phyloP scores from a whole-genome alignment of 2,797 vertebrate species.

The Muscicapa comitata region DNA sequence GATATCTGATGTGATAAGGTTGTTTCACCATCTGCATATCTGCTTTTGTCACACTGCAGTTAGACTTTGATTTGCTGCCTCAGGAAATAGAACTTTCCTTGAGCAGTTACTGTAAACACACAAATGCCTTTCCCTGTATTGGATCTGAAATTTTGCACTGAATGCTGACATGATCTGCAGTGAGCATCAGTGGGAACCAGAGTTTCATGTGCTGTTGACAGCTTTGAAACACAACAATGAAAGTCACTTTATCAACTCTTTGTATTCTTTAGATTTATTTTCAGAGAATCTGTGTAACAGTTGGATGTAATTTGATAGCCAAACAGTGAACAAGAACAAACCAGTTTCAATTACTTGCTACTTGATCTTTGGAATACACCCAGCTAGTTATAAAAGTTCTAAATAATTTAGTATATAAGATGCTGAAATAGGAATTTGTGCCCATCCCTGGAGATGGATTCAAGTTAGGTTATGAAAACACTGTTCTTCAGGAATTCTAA shows the following conservation, averaged over 20 bases:
- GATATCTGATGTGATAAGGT: not conserved
- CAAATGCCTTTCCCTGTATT: not conserved
- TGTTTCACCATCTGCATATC: not conserved
- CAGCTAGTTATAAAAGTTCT: not conserved
- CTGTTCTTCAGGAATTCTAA: not conserved
- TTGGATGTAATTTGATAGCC: not conserved
- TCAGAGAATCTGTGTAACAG: not conserved
- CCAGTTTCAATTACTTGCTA: not conserved
- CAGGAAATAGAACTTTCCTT: not conserved
- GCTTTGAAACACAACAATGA: not conserved
- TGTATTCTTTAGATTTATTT: constrained; percentile 6
- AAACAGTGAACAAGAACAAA: constrained; percentile 5
- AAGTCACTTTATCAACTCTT: not conserved
- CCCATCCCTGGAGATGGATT: not conserved
- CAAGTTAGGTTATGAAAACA: not conserved
- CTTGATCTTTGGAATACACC: constrained; percentile 3
- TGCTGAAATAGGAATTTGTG: not conserved
- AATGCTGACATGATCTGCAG: not conserved
- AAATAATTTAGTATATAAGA: not conserved
- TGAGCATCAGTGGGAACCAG: not conserved
- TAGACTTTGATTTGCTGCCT: not conserved
- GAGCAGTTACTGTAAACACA: not conserved
- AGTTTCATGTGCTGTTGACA: not conserved
- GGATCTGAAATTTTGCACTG: not conserved
- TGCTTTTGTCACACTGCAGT: not conserved